Evolutionary conservation across 2,888 invertebrate genomes (phyloP).

Genomic region (Aleiodes testaceus): DNA sequence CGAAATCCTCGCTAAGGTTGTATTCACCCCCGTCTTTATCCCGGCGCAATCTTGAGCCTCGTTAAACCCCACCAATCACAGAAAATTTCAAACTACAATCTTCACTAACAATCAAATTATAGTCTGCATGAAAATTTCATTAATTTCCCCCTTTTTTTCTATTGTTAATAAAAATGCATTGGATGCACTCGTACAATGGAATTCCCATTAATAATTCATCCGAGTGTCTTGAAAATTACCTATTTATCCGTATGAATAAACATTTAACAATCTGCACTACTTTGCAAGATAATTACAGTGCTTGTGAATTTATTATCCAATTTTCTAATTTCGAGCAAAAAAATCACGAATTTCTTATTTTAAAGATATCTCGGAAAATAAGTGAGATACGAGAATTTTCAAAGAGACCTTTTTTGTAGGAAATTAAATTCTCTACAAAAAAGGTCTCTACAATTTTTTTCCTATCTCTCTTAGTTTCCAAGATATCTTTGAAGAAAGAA

Average conservation of each 20-base stretch:
- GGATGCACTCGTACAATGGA: background rate
- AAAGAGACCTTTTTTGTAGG: no score
- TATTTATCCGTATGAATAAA: no score
- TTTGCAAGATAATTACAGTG: background rate
- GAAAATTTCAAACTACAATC: slow-evolving; percentile 18
- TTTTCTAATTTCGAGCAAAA: no score
- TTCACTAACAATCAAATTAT: slow-evolving; percentile 29
- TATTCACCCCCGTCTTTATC: slow-evolving; percentile 39
- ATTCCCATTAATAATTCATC: background rate
- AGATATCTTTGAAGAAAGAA: no score
- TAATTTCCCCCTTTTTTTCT: background rate
- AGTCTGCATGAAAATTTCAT: slow-evolving; percentile 11
- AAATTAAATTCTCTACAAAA: no score
- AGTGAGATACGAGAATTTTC: no score
- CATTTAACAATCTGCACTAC: background rate
- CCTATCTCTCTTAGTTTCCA: no score
- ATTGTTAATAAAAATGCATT: background rate
- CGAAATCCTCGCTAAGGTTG: slow-evolving; percentile 13
- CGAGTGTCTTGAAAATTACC: no score
- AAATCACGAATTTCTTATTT: no score
- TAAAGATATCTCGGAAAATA: no score
- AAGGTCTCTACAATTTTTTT: no score
- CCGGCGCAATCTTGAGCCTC: slow-evolving; percentile 45
- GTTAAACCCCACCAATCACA: slow-evolving; percentile 13
- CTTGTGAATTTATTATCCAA: background rate